These are phyloP conservation scores for Bathynomus jamesi DNA, from an alignment of 1,140 invertebrate genomes.

Conservation along the genomic window DNA sequence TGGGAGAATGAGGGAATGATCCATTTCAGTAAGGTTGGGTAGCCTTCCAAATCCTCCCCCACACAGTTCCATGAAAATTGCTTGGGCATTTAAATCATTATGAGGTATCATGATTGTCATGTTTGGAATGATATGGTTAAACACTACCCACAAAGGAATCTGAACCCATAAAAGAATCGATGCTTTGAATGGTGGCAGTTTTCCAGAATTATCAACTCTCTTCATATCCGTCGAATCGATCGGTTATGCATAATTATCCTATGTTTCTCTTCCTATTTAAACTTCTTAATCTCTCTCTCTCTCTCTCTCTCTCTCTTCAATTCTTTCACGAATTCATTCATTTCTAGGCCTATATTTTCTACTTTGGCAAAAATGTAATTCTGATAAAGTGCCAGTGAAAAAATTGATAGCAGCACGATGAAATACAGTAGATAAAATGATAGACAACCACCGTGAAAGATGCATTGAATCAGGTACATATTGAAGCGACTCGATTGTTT, in stretches of 20 bases:
- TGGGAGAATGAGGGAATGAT: too few species aligned
- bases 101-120: slow-evolving; percentile 47
- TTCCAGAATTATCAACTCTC: slow-evolving; percentile 62
- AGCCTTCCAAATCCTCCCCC: too few species aligned
- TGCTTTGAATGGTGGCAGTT: slow-evolving; percentile 86
- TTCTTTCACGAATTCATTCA: slow-evolving; percentile 59
- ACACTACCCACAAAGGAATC: slow-evolving; percentile 74
- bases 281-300: slow-evolving; percentile 56
- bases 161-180: slow-evolving; percentile 63
- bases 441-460: slow-evolving; percentile 74
- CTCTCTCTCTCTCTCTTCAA: slow-evolving; percentile 59
- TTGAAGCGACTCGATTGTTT: slow-evolving; percentile 43
- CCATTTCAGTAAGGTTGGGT: too few species aligned
- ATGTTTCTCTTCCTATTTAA: slow-evolving; percentile 60
- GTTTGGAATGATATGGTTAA: slow-evolving; percentile 75
- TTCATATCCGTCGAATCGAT: slow-evolving; percentile 65
- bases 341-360: slow-evolving; percentile 61
- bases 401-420: slow-evolving; percentile 57
- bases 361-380: slow-evolving; percentile 63
- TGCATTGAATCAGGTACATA: slow-evolving; percentile 60
- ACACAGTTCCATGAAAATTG: too few species aligned
- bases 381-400: slow-evolving; percentile 67
- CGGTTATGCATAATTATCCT: slow-evolving; percentile 55
- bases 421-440: slow-evolving; percentile 59
- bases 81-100: not conserved